These are phyloP conservation scores for Dicentrarchus labrax DNA, from an alignment of 2,113 vertebrate species.

Conservation along the genomic window DNA sequence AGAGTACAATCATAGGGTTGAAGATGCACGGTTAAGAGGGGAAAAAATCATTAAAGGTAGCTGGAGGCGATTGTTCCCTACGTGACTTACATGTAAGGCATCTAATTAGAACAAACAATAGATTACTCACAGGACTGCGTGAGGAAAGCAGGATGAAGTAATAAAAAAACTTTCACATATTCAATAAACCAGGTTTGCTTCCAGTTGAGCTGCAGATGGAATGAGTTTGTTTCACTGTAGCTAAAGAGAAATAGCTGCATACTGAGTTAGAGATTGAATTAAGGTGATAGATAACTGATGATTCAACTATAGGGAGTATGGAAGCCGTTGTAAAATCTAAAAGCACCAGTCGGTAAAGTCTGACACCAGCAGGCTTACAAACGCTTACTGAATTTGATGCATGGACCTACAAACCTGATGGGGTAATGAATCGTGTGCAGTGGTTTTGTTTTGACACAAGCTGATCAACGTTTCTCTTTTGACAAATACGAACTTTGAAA, in stretches of 20 bases:
- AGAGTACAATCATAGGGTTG: constrained; percentile 33
- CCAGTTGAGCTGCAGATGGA: constrained; percentile 17
- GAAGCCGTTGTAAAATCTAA: neutral
- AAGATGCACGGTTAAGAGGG: constrained; percentile 35
- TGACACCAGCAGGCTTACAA: neutral
- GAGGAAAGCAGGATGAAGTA: constrained; percentile 3
- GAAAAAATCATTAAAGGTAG: constrained; percentile 53
- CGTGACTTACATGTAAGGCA: constrained; percentile 42
- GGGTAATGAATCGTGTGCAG: neutral
- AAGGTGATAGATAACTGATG: neutral
- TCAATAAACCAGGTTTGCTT: constrained; percentile 38
- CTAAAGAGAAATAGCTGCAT: neutral
- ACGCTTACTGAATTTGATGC: neutral
- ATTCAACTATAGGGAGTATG: no score
- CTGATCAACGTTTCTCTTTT: neutral
- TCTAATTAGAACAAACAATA: constrained; percentile 56
- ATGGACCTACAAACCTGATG: neutral
- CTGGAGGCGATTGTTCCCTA: constrained; percentile 19
- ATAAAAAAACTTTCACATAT: neutral
- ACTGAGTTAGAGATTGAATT: neutral
- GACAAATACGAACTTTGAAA: neutral
- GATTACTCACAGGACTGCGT: constrained; percentile 30
- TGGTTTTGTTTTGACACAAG: neutral
- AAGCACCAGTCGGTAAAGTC: neutral
- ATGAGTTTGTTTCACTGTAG: constrained; percentile 15